A percentile compares a stretch with the other conserved stretches of the same genome.
Evolutionary conservation across 2,888 invertebrate genomes (phyloP).

Genomic region (Caenorhabditis wallacei): DNA sequence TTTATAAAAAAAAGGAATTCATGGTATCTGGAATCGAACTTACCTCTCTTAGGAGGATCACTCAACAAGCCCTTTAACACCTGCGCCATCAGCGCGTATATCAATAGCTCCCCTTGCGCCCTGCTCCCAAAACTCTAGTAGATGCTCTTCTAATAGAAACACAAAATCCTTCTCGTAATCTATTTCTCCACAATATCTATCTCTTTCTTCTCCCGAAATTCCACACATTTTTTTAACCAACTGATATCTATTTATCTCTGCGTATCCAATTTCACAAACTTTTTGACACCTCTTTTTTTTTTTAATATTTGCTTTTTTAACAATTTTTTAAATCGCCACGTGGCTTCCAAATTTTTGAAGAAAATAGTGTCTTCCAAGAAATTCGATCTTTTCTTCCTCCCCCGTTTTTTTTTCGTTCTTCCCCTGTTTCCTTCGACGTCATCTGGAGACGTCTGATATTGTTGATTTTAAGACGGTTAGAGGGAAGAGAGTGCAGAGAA

Average conservation of each 20-base stretch:
- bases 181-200: not conserved
- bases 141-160: no score
- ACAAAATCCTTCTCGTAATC: not conserved
- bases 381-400: slow-evolving; percentile 18
- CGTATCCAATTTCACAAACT: slow-evolving; percentile 9
- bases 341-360: no score
- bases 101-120: no score
- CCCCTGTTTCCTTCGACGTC: slow-evolving; percentile 22
- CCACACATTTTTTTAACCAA: not conserved
- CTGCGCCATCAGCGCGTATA: no score
- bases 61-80: no score
- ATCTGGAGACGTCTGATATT: not conserved
- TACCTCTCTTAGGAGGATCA: no score
- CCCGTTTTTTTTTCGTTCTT: slow-evolving; percentile 13
- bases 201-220: not conserved
- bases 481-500: not conserved
- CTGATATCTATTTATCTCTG: slow-evolving; percentile 32
- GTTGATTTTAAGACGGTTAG: not conserved
- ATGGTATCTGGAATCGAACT: no score
- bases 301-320: not conserved
- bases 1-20: no score
- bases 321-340: no score
- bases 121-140: no score
- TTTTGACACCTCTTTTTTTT: not conserved
- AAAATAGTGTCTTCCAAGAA: not conserved